phyloP scores from a whole-genome alignment of 2,113 vertebrate genomes.

The Amia ocellicauda region DNA sequence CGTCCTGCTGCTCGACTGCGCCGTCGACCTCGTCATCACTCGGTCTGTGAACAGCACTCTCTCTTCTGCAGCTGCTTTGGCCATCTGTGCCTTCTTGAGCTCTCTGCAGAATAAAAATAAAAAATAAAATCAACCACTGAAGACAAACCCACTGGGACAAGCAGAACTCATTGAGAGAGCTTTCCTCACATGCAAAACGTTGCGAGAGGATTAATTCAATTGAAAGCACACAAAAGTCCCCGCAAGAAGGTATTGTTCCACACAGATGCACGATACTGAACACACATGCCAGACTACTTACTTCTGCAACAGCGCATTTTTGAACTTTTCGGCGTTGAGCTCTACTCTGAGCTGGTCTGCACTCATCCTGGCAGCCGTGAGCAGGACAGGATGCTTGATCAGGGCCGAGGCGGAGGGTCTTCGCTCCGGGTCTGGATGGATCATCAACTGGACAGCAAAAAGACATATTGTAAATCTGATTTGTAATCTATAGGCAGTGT shows the following conservation, averaged over 20 bases:
- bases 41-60: slow-evolving; percentile 83
- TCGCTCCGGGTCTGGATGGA: slow-evolving; percentile 82
- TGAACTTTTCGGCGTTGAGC: slow-evolving; percentile 94
- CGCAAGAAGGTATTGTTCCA: too few species aligned
- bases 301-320: slow-evolving; percentile 95
- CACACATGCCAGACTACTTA: slow-evolving; percentile 50
- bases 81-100: slow-evolving; percentile 94
- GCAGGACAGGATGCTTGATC: slow-evolving; percentile 84
- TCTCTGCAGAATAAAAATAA: slow-evolving; percentile 66
- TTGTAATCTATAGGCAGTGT: too few species aligned
- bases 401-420: slow-evolving; percentile 85
- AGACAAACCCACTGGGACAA: not conserved
- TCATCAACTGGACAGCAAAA: slow-evolving; percentile 78
- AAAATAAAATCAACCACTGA: slow-evolving; percentile 26
- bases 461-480: too few species aligned
- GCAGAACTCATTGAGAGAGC: too few species aligned
- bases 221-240: too few species aligned
- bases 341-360: slow-evolving; percentile 93
- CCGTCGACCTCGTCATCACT: slow-evolving; percentile 84
- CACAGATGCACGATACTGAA: too few species aligned
- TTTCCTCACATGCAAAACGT: too few species aligned
- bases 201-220: too few species aligned
- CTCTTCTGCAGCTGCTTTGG: slow-evolving; percentile 88
- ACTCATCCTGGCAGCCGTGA: slow-evolving; percentile 86
- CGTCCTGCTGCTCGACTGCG: slow-evolving; percentile 75